Evolutionary conservation across 1,140 invertebrate species (phyloP), one percentile per base, ranked within the genome.

Genomic region (Tetramorium parvispinum): DNA sequence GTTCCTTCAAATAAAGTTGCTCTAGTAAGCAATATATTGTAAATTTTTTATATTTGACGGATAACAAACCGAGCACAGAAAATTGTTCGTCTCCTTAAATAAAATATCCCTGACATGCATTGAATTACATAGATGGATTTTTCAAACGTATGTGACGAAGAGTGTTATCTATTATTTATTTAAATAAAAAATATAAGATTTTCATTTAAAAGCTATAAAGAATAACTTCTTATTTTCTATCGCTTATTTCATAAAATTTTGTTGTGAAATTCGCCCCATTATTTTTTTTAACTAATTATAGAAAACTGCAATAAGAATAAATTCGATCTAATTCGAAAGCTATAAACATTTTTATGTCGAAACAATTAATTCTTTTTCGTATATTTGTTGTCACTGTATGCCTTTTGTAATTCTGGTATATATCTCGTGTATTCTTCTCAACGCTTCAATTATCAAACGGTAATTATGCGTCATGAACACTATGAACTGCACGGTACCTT

Each of bases 381-480:
- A 13, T 21, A 40, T 73, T 73, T 40, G 18, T 24, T 2, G 46
- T 46, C 57, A 24, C 49, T 73, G 18, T 82, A 83, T 2, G 13
- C 68, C 43, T 75, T 55, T 32, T 7, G 16, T 59, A 49, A 40
- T 5, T 18, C 18, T 7, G 18, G 11, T 51, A 21, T 11, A 37
- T 37, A 71, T 37, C 21, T 21, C 10, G 10, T 21, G 21, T 40
- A 81, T 11, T 63, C 32, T 59, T 37, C 68, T 75, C 66, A 55
- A 82, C 24, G 66, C 51, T 83, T 75, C 53, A 75, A 83, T 83
- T 83, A 83, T 61, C 68, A 83, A 83, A 83, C 79, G 27, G 68
- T 83, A 83, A 83, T 83, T 83, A 83, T 83, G 68, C 79, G 68
- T 83, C 79, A 83, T 18, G 27, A 83, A 40, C 79, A 83, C 68